Conservation (phyloP, 2,888 invertebrate species). For the Dryocosmus kuriphilus region DNA sequence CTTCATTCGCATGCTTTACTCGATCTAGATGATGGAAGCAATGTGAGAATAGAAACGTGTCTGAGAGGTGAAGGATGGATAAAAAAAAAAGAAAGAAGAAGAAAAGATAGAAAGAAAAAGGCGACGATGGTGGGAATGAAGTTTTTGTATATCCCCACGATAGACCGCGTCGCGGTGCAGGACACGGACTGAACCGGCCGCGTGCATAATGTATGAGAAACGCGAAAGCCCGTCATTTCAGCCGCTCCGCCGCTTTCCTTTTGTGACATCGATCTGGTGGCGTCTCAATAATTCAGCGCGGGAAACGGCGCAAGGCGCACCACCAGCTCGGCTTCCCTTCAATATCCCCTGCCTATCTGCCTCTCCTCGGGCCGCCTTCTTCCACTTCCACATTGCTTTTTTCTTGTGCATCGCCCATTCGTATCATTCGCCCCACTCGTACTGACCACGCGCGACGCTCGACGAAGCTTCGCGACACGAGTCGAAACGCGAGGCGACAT, state of each 20-base stretch:
- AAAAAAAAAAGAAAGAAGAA: not conserved
- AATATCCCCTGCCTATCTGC: not conserved
- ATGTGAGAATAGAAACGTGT: not conserved
- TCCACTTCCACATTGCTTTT: conserved; percentile 56
- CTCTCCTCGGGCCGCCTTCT: conserved; percentile 52
- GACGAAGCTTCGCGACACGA: not conserved
- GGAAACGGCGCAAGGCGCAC: conserved; percentile 74
- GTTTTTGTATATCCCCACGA: conserved; percentile 62
- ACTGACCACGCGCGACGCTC: conserved; percentile 1
- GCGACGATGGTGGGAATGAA: conserved; percentile 49
- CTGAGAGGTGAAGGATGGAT: not conserved
- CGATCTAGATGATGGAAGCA: conserved; percentile 11
- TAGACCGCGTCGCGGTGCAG: conserved; percentile 64
- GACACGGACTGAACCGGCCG: conserved; percentile 68
- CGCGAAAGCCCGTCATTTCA: conserved; percentile 76
- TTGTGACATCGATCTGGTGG: conserved; percentile 76
- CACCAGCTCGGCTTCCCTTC: conserved; percentile 49
- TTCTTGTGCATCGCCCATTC: conserved; percentile 55
- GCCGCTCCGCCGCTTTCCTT: conserved; percentile 74
- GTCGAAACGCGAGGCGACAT: not conserved
- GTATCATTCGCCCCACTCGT: conserved; percentile 26
- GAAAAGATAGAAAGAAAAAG: not conserved
- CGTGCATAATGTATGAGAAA: conserved; percentile 75
- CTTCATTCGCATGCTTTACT: not conserved
- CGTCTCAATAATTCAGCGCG: conserved; percentile 76